These are phyloP conservation scores for Drosophila barbarae DNA, from an alignment of 2,888 invertebrate genomes.

Conservation along the genomic window DNA sequence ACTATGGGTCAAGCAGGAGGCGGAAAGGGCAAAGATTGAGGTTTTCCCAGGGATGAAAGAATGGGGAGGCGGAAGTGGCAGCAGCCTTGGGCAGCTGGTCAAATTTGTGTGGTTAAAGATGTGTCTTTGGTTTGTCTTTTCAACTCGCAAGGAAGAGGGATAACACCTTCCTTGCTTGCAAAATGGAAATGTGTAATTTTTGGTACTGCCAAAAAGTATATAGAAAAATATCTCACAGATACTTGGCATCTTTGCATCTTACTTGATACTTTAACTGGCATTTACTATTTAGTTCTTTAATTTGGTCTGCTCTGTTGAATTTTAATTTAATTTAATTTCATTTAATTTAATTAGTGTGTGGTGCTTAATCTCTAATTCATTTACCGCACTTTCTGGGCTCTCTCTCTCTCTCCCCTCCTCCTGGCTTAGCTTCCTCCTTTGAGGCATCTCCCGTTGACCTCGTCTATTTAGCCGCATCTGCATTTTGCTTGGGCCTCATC, in stretches of 20 bases:
- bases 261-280: too few relatives aligned
- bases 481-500: slow-evolving; percentile 12
- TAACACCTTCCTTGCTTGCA: too few relatives aligned
- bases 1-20: slow-evolving; percentile 31
- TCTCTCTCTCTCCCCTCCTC: too few relatives aligned
- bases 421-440: not conserved
- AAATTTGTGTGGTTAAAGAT: slow-evolving; percentile 48
- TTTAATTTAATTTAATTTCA: slow-evolving; percentile 1
- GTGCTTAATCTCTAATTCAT: slow-evolving; percentile 6
- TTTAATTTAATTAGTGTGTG: slow-evolving; percentile 10
- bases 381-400: slow-evolving; percentile 7
- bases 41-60: not conserved
- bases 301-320: not conserved
- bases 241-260: not conserved
- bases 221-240: not conserved
- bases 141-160: not conserved
- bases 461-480: slow-evolving; percentile 26
- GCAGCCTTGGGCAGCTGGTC: slow-evolving; percentile 1
- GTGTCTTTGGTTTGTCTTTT: slow-evolving; percentile 15
- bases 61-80: not conserved
- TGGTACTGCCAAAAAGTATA: too few relatives aligned
- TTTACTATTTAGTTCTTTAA: not conserved
- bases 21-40: not conserved
- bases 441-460: slow-evolving; percentile 18
- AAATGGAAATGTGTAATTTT: too few relatives aligned